A percentile compares a stretch with the other conserved stretches of the same genome.
These are phyloP conservation scores for Melanerpes aurifrons DNA, from an alignment of 2,113 vertebrate species.

Conservation along the genomic window DNA sequence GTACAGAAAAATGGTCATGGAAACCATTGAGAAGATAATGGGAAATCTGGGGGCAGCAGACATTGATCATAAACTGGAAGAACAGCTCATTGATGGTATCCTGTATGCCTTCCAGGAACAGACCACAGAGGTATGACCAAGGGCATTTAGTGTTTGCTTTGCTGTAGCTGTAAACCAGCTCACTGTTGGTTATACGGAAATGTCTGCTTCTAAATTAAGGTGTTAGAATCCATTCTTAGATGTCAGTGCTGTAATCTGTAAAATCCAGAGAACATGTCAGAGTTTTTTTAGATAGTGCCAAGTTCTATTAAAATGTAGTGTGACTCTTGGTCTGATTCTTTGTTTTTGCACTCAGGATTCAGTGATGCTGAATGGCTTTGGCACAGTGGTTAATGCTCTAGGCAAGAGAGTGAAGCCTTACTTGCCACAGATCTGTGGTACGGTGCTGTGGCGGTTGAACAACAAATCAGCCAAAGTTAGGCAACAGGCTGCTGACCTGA, in stretches of 20 bases:
- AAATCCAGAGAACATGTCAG: background rate
- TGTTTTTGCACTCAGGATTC: slow-evolving; percentile 84
- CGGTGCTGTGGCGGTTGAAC: slow-evolving; percentile 97
- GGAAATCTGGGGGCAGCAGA: slow-evolving; percentile 96
- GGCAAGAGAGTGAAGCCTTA: slow-evolving; percentile 98
- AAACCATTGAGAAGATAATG: slow-evolving; percentile 99
- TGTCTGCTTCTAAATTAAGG: background rate
- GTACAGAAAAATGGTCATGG: slow-evolving; percentile 99
- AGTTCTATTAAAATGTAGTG: background rate
- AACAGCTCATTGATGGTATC: slow-evolving; percentile 97
- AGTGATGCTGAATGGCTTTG: slow-evolving; percentile 98
- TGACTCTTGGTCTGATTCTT: background rate
- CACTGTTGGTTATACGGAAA: background rate
- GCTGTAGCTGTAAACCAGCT: background rate
- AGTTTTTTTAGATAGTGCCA: background rate
- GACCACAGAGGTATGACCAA: slow-evolving; percentile 90
- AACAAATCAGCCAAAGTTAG: slow-evolving; percentile 98
- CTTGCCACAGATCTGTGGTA: slow-evolving; percentile 98
- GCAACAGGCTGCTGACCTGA: slow-evolving; percentile 96
- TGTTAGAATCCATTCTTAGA: background rate
- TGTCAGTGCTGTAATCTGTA: background rate
- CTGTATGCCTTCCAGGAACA: slow-evolving; percentile 98
- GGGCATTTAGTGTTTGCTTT: background rate
- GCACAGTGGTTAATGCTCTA: slow-evolving; percentile 97
- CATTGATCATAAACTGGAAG: slow-evolving; percentile 98